Percentiles rank a stretch among this genome's conserved stretches.
Conservation (phyloP, 2,797 vertebrate genomes). For the Margarornis squamiger region DNA sequence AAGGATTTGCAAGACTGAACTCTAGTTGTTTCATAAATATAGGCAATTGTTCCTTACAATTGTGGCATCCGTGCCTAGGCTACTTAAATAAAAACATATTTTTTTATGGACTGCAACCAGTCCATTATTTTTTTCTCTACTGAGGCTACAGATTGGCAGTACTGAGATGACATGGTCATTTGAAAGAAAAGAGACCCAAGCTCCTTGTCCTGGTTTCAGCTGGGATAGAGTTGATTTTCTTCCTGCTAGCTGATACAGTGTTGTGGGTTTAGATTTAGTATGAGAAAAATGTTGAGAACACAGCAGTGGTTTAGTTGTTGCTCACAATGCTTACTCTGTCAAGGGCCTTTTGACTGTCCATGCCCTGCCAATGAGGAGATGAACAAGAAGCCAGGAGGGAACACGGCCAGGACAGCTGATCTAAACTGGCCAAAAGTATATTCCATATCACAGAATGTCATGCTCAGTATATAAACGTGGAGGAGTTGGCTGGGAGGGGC, state of each 20-base stretch:
- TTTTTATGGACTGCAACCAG: not conserved
- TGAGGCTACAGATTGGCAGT: not conserved
- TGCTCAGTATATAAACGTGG: not conserved
- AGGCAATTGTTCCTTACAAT: not conserved
- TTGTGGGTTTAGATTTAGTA: not conserved
- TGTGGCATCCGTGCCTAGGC: not conserved
- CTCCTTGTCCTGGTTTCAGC: not conserved
- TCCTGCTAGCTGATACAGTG: not conserved
- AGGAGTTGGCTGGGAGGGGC: not conserved
- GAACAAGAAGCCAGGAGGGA: not conserved
- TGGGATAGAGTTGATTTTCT: not conserved
- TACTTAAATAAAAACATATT: not conserved
- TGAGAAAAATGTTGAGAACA: not conserved
- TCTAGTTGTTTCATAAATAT: not conserved
- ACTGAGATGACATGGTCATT: not conserved
- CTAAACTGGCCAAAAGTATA: not conserved
- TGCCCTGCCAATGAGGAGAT: not conserved
- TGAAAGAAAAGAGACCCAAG: not conserved
- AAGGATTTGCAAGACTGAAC: not conserved
- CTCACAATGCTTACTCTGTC: accelerated
- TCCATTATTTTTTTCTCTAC: not conserved
- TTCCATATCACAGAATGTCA: not conserved
- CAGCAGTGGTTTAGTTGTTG: not conserved
- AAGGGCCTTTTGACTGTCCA: accelerated
- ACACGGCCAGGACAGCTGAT: not conserved